phyloP scores from a whole-genome alignment of 2,113 vertebrate genomes.

The Malaclemys terrapin region DNA sequence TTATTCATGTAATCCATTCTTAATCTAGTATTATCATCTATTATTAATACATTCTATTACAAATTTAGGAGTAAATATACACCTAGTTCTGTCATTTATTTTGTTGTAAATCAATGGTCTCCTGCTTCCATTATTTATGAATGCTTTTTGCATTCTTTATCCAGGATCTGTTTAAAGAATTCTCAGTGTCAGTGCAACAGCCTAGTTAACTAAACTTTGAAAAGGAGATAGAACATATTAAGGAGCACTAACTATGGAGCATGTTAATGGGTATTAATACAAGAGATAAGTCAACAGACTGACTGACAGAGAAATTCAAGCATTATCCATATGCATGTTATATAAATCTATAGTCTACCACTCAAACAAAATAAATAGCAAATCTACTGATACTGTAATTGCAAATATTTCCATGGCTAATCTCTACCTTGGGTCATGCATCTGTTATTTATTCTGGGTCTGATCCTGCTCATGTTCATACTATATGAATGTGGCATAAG shows the following conservation, averaged over 20 bases:
- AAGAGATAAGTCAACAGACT: background rate
- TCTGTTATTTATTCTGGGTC: background rate
- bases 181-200: background rate
- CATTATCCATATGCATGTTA: background rate
- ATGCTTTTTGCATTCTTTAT: conserved; percentile 38
- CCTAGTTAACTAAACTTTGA: background rate
- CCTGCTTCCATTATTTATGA: conserved; percentile 62
- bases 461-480: background rate
- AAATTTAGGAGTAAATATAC: conserved; percentile 58
- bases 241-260: background rate
- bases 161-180: conserved; percentile 20
- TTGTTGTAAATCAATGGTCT: conserved; percentile 58
- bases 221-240: background rate
- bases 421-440: fast-evolving
- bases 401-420: background rate
- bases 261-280: background rate
- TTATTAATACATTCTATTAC: conserved; percentile 66
- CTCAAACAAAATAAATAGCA: background rate
- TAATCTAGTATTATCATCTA: conserved; percentile 59
- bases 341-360: background rate
- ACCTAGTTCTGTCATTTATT: conserved; percentile 54
- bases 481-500: background rate
- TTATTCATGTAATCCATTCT: conserved; percentile 65
- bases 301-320: background rate
- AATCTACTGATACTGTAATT: background rate